Evolutionary conservation across 2,888 invertebrate genomes (phyloP).

Genomic region (Xestobium rufovillosum): DNA sequence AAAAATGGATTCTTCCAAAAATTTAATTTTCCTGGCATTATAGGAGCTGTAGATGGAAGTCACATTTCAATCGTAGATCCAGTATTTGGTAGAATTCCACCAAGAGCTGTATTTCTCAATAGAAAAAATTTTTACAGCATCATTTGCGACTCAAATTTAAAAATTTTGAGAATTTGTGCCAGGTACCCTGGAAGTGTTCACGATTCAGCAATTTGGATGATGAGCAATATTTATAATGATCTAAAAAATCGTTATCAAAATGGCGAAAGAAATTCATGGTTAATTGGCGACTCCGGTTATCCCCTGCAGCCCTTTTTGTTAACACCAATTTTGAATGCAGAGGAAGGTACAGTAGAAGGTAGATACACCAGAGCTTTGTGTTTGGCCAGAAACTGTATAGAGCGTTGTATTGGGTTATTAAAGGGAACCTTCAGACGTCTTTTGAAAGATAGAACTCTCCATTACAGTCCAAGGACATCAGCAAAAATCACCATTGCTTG

Average conservation of each 20-base stretch:
- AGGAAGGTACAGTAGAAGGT: not conserved
- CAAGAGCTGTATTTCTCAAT: slow-evolving; percentile 7
- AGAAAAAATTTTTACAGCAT: slow-evolving; percentile 10
- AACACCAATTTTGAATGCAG: slow-evolving; percentile 1
- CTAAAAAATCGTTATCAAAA: slow-evolving; percentile 5
- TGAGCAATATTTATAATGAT: slow-evolving; percentile 7
- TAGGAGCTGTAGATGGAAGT: slow-evolving; percentile 9
- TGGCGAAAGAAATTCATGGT: slow-evolving; percentile 6
- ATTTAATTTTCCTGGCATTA: slow-evolving; percentile 9
- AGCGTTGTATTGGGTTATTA: too few relatives aligned
- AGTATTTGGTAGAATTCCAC: slow-evolving; percentile 9
- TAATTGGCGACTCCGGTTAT: slow-evolving; percentile 2
- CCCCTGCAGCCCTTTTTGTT: slow-evolving; percentile 1
- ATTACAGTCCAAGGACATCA: slow-evolving; percentile 3
- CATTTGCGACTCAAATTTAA: slow-evolving; percentile 8
- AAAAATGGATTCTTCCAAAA: slow-evolving; percentile 11
- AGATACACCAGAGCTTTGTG: slow-evolving; percentile 2
- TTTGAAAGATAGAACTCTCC: too few relatives aligned
- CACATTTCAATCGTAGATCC: slow-evolving; percentile 8
- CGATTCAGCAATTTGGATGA: slow-evolving; percentile 11
- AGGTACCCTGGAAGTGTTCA: slow-evolving; percentile 8
- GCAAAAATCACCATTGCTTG: slow-evolving; percentile 9
- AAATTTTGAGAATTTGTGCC: not conserved
- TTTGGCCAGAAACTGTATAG: too few relatives aligned
- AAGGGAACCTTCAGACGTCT: too few relatives aligned